Base-by-base conservation (phyloP, 2,888 invertebrate genomes). In the Trichogramma evanescens region DNA sequence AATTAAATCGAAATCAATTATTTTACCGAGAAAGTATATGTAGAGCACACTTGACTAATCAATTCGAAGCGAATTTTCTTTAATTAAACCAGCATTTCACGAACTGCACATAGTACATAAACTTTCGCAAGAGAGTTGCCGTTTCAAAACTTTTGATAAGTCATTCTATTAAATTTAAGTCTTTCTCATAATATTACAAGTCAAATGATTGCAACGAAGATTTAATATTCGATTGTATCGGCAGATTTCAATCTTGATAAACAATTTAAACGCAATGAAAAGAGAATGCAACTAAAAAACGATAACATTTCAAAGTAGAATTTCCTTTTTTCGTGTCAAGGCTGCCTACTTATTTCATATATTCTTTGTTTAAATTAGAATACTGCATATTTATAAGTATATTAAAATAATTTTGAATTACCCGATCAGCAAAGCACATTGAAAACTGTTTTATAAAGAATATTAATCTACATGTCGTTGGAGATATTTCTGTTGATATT, bases 291-390 rank as follows among this genome's bases (percentile, higher is more conserved):
- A 10, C 9, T 5, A 5, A 46, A 13, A 48, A 48, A 48, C 10
- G 6, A 48, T 13, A 10, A 10, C 10, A 56, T 54, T 58, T 48
- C 3, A 55, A 55, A 26, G 26, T 56, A 42, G 42, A 38, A 50
- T 56, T 58, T 50, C 46, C 42, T 41, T 43, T 59, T 26, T 55
- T 54, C 9, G 41, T 62, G 59, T 59, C 62, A 62, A 62, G 62
- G 59, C 43, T 26, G 26, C 26, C 26, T 26, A 26, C 26, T 26
- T 26, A 26, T 26, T 26, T 26, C 26, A 26, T 26, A 26, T 26
- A 26, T 26, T 26, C 26, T 26, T 26, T 26, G 26, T 26, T 26
- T 26, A 26, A 26, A 26, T 26, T 26, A 26, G 26, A 26, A 26
- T 26, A 26, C 26, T 26, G 26, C 26, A 26, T 26, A 26, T 26